Evolutionary conservation across 1,140 invertebrate species (phyloP), one percentile per base, ranked within the genome.

Genomic region (Hesperophylax magnus): DNA sequence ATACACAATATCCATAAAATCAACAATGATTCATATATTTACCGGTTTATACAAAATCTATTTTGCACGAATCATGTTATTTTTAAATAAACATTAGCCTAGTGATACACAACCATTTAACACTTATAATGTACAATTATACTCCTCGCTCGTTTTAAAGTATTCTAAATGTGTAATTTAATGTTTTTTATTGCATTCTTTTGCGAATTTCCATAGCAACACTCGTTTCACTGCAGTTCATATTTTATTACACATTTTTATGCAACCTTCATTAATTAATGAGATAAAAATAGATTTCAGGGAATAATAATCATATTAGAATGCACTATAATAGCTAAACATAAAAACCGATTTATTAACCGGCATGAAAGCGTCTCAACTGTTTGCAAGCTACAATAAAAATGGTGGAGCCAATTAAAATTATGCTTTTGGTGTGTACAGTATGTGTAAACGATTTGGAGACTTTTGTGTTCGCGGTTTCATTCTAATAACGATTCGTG

Each of bases 41-140:
- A 39, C 34, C 34, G 8, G 11, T 47, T 47, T 47, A 47, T 47
- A 47, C 11, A 47, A 47, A 47, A 47, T 47, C 39, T 47, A 47
- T 47, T 47, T 47, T 14, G 1, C 39, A 47, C 39, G 11, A 47
- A 47, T 47, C 39, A 47, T 47, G 8, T 7, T 34, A 47, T 47
- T 47, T 47, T n/a, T 27, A 27, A 53, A 53, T 24, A 17, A 14
- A 61, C 18, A 76, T 60, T 76, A 76, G 34, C 54, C 31, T 60
- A 80, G 56, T 53, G 52, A 39, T 80, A 80, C 78, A 80, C 78
- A 80, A 80, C 78, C 78, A 80, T 80, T 72, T 63, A 80, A 80
- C 78, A 80, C 71, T 77, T 78, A 81, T 76, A 76, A 47, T 76
- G n/a, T 76, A 76, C 72, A 76, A 58, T n/a, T n/a, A n/a, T 27